Base-by-base conservation (phyloP, 2,888 invertebrate genomes). In the Ptilodon capucinus region DNA sequence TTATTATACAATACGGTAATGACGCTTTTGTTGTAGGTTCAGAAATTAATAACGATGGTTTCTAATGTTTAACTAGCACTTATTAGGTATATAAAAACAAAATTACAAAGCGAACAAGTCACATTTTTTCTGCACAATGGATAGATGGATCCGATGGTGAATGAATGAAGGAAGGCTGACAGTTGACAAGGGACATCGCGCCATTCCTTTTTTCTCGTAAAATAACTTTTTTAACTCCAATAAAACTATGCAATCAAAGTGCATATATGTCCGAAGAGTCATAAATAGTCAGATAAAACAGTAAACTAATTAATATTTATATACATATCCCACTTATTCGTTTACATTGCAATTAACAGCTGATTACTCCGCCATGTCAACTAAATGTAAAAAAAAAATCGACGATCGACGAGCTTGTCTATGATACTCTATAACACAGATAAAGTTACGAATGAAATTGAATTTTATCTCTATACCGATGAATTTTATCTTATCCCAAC, bases 71-170 rank as follows among this genome's bases (percentile, higher is more conserved):
- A 75, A 68, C 66, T 78, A 81, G 64, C 79, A 81, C 77, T 68
- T 76, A 81, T 71, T 78, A n/a, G n/a, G n/a, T n/a, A 75, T 69
- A 75, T 80, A 77, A 83, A 85, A 86, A 85, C 77, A 78, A 81
- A 79, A 80, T 83, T 81, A 76, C 72, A 80, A 81, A 82, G 79
- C 80, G 76, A 75, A 81, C 84, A 74, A 88, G 84, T 89, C 89
- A 90, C 90, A 89, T 90, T 89, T 89, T 89, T 86, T 84, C 86
- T 82, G 75, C 84, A 86, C 86, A 89, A 89, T 87, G 89, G 87
- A 88, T 87, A 88, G 85, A 86, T 86, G 87, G 83, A 85, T 70
- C n/a, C n/a, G 79, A 86, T 86, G 85, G 86, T 86, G 85, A 78
- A 84, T 23, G 23, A 8, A 4, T 23, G n/a, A n/a, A n/a, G 23